Base-by-base conservation (phyloP, 2,113 vertebrate species). In the Silurus glanis region DNA sequence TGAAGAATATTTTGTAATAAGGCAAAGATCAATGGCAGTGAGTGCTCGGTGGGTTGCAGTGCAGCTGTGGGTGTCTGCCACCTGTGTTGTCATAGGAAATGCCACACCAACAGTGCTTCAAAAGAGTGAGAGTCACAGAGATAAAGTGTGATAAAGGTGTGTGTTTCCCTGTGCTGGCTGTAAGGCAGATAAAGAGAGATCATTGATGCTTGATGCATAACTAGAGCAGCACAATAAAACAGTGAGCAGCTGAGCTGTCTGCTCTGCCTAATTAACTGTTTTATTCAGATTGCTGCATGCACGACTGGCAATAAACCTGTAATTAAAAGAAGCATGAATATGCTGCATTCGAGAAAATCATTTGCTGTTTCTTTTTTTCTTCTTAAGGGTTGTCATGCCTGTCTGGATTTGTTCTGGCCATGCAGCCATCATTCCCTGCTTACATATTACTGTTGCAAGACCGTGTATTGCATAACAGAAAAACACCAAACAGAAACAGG, bases 31-130 rank as follows among this genome's bases (percentile, higher is more conserved):
- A 83, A 87, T 85, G 51, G 62, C 75, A 87, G 51, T 72, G 69
- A 82, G 83, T 45, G 59, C 14, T 47, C 86, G 53, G 75, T 86
- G 28, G 80, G 69, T 75, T 85, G 61, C 67, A 66, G 74, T 66
- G 82, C 82, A 87, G 83, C 86, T 14, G 61, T 21, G 85, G 87
- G 17, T 28, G 72, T 78, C 62, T 84, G 80, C 76, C 86, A 88
- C 85, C 88, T 91, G 80, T 85, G 51, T 62, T 80, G 64, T 83
- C 85, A 84, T 84, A 89, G 86, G 85, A 91, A 91, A 89, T 87
- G 83, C 83, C 85, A 90, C 78, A 21, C 53, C 87, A 82, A 28
- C 55, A 49, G 67, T 37, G 55, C 74, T 90, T 89, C 88, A 90
- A 85, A 88, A 61, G 85, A 49, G 69, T 19, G 16, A 82, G 64